Evolutionary conservation across 2,888 invertebrate species (phyloP), one percentile per base, ranked within the genome.

Genomic region (Pegoplata infirma): DNA sequence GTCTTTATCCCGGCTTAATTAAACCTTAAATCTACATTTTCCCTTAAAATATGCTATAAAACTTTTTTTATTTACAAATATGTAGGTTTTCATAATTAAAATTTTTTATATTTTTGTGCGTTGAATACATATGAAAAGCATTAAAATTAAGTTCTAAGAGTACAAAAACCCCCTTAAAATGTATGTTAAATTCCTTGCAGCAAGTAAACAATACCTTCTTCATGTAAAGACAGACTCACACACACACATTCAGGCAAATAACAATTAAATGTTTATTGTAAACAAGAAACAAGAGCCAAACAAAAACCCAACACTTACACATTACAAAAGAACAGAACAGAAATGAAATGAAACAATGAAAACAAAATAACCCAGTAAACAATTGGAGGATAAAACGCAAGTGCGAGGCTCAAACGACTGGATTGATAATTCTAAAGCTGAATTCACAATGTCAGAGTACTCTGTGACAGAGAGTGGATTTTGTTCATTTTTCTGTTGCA

Each of bases 261-360:
- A 63, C 49, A 63, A 63, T 63, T 63, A 63, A 63, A 63, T 63
- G 32, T 32, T 32, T 32, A 32, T 32, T 32, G 32, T 32, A 10
- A 32, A 32, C 32, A 32, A 32, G n/a, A 32, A 32, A 32, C 32
- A 32, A 32, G 32, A 32, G 32, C 8, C 8, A 32, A 28, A n/a
- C n/a, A n/a, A 32, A 7, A 32, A 32, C 32, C 32, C 32, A 32
- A 32, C 10, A 10, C 32, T 32, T 32, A 10, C 32, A 32, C 8
- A 32, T n/a, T n/a, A 10, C 10, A 32, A 32, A 10, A 32, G 10
- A 32, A 32, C 3, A 32, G 12, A 32, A 28, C 46, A 61, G 17
- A 61, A 55, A 17, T 36, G 32, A 46, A 71, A 66, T 71, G 46
- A 69, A 25, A 67, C 49, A 36, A 19, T 12, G 58, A 36, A 53